phyloP scores from a whole-genome alignment of 2,113 vertebrate species.

The Megaceryle maxima region DNA sequence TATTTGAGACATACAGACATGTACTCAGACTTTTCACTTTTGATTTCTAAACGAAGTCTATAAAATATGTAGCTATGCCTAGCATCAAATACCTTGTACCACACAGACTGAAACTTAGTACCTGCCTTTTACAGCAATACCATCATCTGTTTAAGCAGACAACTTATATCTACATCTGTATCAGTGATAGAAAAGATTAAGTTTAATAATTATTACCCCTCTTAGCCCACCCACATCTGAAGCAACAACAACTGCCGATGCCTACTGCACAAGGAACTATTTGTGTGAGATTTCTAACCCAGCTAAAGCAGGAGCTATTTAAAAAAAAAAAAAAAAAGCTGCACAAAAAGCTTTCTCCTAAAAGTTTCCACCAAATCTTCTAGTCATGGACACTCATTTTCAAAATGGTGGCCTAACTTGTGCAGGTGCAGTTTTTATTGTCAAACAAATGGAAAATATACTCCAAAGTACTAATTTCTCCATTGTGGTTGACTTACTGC shows the following conservation, averaged over 20 bases:
- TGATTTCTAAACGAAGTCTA: conserved; percentile 58
- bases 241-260: background rate
- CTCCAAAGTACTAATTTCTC: background rate
- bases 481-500: background rate
- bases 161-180: background rate
- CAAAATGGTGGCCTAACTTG: background rate
- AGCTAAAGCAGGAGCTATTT: background rate
- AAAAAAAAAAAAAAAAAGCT: background rate
- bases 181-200: background rate
- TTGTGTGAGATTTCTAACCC: background rate
- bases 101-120: background rate
- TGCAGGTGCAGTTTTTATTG: background rate
- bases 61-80: conserved; percentile 43
- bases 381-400: background rate
- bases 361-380: background rate
- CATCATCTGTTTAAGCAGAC: background rate
- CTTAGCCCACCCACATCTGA: background rate
- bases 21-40: conserved; percentile 34
- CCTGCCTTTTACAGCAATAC: background rate
- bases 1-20: conserved; percentile 53
- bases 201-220: conserved; percentile 36
- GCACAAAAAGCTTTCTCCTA: background rate
- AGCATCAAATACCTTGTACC: background rate
- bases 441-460: background rate
- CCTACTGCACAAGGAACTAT: background rate